Evolutionary conservation across 2,113 vertebrate species (phyloP), one percentile per base, ranked within the genome.

Genomic region (Dasypus novemcinctus): DNA sequence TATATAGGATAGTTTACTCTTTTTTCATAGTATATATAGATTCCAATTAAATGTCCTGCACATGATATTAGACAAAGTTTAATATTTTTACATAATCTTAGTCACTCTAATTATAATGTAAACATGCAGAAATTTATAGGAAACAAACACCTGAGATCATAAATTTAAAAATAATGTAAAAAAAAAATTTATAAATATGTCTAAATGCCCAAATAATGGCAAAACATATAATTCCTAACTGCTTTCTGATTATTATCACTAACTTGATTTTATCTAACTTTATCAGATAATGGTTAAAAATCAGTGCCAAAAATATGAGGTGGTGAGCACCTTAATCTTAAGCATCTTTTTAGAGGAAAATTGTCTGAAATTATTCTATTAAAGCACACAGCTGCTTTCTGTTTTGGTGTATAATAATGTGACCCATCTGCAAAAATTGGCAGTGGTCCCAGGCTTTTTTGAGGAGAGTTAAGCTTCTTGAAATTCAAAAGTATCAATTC

Each of bases 371-470:
- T 96, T 96, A 92, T 94, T 88, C 81, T 88, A 92, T 93, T 80
- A 97, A 76, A 84, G 52, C 14, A 72, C 85, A 94, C 95, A 96
- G 91, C 76, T 97, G 95, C 84, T 80, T 97, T 96, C 93, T 85
- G 93, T 54, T 92, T 87, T 41, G 78, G 87, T 12, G 18, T 69
- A 74, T 75, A 71, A 94, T 85, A 93, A 82, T 66, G 25, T 83
- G 84, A 49, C 71, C 87, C 91, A 95, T 92, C 91, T 97, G 94
- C 72, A 80, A 64, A 93, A 81, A 43, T 17, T 95, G 95, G 94
- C 91, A 54, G 25, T 13, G 6, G 25, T 79, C 81, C 76, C 33
- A 41, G 41, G 80, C 66, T 82, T 57, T 84, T 84, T 38, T 82
- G 36, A 93, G 69, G 36, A 82, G 4, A 82, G 23, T 63, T 68